phyloP scores from a whole-genome alignment of 2,113 vertebrate species.

The Halcyon senegalensis region DNA sequence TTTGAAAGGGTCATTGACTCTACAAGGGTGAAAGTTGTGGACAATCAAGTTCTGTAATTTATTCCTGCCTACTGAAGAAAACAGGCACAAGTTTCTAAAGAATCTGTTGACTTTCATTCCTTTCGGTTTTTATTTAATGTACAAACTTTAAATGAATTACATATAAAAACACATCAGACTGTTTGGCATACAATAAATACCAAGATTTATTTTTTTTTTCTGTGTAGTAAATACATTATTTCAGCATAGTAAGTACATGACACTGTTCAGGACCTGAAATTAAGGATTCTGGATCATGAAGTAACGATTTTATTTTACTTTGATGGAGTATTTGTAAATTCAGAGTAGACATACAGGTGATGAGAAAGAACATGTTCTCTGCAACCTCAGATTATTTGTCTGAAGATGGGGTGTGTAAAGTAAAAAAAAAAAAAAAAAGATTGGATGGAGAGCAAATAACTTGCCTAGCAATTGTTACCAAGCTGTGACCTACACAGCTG shows the following conservation, averaged over 20 bases:
- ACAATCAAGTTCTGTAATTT: conserved; percentile 25
- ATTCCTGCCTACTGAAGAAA: conserved; percentile 4
- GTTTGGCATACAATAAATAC: not conserved
- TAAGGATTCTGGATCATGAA: not conserved
- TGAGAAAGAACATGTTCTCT: not conserved
- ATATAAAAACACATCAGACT: not conserved
- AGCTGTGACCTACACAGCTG: conserved; percentile 58
- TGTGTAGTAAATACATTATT: not conserved
- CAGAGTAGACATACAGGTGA: not conserved
- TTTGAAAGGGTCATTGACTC: conserved; percentile 40
- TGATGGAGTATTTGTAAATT: not conserved
- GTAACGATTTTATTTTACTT: not conserved
- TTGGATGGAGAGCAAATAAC: not conserved
- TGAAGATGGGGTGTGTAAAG: not conserved
- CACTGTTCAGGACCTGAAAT: not conserved
- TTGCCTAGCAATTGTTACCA: not conserved
- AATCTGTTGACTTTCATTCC: not conserved
- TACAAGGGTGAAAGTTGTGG: conserved; percentile 23
- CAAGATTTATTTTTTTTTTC: not conserved
- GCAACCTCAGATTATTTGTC: not conserved
- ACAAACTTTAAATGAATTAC: not conserved
- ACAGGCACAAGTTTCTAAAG: not conserved
- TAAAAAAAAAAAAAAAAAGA: not conserved
- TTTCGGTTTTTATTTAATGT: not conserved
- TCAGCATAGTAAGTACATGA: not conserved